Evolutionary conservation across 1,140 invertebrate species (phyloP).

Genomic region (Campoletis sonorensis): DNA sequence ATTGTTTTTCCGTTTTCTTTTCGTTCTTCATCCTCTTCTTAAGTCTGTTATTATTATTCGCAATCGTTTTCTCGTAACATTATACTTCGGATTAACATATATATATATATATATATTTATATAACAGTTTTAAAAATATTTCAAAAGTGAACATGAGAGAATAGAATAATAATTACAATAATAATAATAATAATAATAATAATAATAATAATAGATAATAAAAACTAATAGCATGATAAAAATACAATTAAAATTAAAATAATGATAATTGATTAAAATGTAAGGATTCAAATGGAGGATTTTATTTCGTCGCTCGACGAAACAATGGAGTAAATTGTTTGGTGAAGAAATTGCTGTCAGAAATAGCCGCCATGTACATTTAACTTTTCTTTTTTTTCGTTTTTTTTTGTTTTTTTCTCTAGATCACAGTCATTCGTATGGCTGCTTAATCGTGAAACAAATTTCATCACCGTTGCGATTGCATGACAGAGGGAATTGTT

Average conservation of each 20-base stretch:
- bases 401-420: conserved; percentile 68
- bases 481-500: conserved; percentile 39
- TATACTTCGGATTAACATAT: conserved; percentile 65
- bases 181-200: conserved; percentile 61
- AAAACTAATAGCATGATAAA: conserved; percentile 58
- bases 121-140: conserved; percentile 71
- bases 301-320: neutral
- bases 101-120: conserved; percentile 61
- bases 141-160: conserved; percentile 68
- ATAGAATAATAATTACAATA: no score
- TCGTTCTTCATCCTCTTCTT: conserved; percentile 49
- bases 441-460: conserved; percentile 66
- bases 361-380: conserved; percentile 67
- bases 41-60: conserved; percentile 58
- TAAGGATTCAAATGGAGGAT: conserved; percentile 48
- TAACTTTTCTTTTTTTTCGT: conserved; percentile 69
- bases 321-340: conserved; percentile 46
- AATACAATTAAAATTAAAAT: conserved; percentile 54
- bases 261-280: conserved; percentile 53
- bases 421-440: conserved; percentile 71
- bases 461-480: conserved; percentile 62
- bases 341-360: conserved; percentile 65
- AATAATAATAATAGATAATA: conserved; percentile 61
- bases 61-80: conserved; percentile 61
- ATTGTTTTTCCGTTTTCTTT: conserved; percentile 54